phyloP scores from a whole-genome alignment of 2,797 vertebrate species.

The Ficedula albicollis region DNA sequence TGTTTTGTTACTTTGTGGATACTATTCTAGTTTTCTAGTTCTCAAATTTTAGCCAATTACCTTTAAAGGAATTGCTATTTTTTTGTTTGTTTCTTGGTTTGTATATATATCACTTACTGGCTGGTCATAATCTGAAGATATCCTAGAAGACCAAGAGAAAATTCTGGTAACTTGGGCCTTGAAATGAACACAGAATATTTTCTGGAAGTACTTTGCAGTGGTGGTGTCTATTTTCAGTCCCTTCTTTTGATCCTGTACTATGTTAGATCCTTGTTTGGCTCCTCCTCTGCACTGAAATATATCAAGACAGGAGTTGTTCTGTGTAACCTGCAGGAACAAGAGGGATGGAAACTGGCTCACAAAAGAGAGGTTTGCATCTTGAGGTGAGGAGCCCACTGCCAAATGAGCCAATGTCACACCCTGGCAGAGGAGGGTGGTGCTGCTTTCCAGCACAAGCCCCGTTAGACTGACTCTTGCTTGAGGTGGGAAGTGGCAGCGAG shows the following conservation, averaged over 20 bases:
- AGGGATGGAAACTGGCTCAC: background rate
- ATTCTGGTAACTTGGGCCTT: background rate
- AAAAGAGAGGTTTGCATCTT: background rate
- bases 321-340: background rate
- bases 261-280: background rate
- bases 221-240: background rate
- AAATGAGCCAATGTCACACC: background rate
- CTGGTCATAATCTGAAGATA: background rate
- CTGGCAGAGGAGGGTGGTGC: background rate
- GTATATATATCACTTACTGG: background rate
- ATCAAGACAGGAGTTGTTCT: background rate
- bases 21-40: background rate
- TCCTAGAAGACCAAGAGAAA: background rate
- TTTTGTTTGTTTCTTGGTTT: background rate
- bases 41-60: background rate
- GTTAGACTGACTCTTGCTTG: background rate
- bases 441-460: background rate
- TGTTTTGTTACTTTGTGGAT: background rate
- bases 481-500: background rate
- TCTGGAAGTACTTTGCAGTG: background rate
- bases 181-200: background rate
- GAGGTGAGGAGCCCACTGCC: background rate
- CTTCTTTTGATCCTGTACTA: background rate
- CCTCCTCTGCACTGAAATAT: background rate
- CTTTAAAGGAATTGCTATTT: background rate